Conservation (phyloP, 2,888 invertebrate species). For the Elegia similella region DNA sequence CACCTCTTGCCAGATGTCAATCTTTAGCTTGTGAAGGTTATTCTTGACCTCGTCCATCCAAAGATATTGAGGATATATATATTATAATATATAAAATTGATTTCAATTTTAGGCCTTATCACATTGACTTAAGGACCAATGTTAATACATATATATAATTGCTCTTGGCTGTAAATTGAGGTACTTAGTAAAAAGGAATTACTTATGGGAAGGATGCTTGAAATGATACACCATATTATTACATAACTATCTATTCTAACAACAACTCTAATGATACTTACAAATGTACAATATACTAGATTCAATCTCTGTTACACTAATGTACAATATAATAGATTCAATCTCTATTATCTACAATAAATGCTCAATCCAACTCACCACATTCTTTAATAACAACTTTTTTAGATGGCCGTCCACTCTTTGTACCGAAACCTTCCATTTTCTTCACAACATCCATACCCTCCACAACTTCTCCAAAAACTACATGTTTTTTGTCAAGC, state of each 20-base stretch:
- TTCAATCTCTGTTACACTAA: background rate
- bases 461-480: constrained; percentile 94
- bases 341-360: background rate
- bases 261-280: background rate
- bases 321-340: background rate
- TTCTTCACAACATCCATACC: constrained; percentile 95
- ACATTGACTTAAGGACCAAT: too few relatives aligned
- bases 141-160: background rate
- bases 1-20: too few relatives aligned
- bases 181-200: background rate
- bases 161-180: background rate
- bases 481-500: constrained; percentile 97
- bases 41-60: too few relatives aligned
- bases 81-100: too few relatives aligned
- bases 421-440: constrained; percentile 90
- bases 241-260: constrained; percentile 1
- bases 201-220: background rate
- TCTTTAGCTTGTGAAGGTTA: too few relatives aligned
- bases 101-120: too few relatives aligned
- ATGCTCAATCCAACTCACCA: constrained; percentile 85
- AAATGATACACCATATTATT: background rate
- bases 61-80: too few relatives aligned
- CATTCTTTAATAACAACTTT: constrained; percentile 90
- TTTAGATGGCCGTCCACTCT: constrained; percentile 92
- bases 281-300: background rate